Evolutionary conservation across 2,113 vertebrate genomes (phyloP), one percentile per base, ranked within the genome.

Genomic region (Nothobranchius furzeri): DNA sequence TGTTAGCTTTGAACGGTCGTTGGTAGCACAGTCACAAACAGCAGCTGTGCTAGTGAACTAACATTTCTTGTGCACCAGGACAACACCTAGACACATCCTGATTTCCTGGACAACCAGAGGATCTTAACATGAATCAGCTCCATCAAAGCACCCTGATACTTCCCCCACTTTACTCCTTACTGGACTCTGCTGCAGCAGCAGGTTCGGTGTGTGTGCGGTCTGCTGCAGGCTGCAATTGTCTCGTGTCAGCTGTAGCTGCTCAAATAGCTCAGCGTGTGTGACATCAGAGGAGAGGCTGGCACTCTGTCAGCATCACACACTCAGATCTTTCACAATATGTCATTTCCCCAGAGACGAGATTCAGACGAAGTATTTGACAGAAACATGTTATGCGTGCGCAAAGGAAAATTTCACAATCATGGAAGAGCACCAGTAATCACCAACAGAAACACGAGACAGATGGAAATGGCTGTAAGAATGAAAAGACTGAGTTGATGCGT

Each of bases 141-240:
- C 64, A 68, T 76, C 69, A 70, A 69, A 78, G 62, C 1, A 1
- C 49, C 68, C 50, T 48, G 24, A 65, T 64, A 63, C 65, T 62
- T 74, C 20, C 59, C 56, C 52, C 73, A 49, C 71, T 43, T 59
- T 25, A 47, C 25, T 42, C 65, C 55, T 71, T 36, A 76, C 60
- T 65, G 70, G 65, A 83, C 76, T 54, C 64, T 60, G 57, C 68
- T 76, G 73, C 67, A 61, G 60, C 61, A 56, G 78, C 64, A 78
- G 81, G 77, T 73, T 25, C 59, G 54, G 11, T 65, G 73, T 87
- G 79, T 85, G 70, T 70, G 52, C 79, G 45, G 69, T 75, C 73
- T 60, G 71, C 73, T 75, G 74, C 78, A 64, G 72, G 73, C 64
- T 83, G 60, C 86, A 73, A 84, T 87, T 87, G 82, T 63, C 72